These are phyloP conservation scores for Aradophagus sp. DNA, from an alignment of 1,140 invertebrate genomes.

Conservation along the genomic window DNA sequence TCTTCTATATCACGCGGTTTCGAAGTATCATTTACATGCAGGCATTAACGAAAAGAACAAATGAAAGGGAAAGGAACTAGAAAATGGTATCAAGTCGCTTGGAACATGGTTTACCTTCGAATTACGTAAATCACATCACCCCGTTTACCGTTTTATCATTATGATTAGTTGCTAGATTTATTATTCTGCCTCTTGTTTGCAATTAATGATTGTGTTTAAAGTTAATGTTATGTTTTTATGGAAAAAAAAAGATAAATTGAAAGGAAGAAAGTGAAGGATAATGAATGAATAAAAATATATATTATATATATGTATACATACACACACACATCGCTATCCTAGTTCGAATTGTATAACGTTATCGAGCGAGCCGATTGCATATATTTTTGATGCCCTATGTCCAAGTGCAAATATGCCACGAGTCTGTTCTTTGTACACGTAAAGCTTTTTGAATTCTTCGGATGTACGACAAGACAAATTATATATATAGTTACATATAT, in stretches of 20 bases:
- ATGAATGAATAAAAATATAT: slow-evolving; percentile 27
- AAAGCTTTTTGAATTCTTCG: slow-evolving; percentile 53
- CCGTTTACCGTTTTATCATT: slow-evolving; percentile 35
- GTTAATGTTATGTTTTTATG: slow-evolving; percentile 49
- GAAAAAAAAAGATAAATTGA: slow-evolving; percentile 5
- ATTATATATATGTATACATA: slow-evolving; percentile 42
- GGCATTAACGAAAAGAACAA: background rate
- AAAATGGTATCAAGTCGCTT: slow-evolving; percentile 30
- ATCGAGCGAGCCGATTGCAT: slow-evolving; percentile 56
- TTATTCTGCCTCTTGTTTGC: slow-evolving; percentile 39
- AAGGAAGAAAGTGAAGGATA: no score
- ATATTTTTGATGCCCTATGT: slow-evolving; percentile 57
- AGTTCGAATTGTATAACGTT: slow-evolving; percentile 57
- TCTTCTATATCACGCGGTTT: slow-evolving; percentile 53
- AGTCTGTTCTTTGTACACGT: slow-evolving; percentile 47
- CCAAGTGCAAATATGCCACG: slow-evolving; percentile 50
- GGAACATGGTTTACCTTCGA: slow-evolving; percentile 48
- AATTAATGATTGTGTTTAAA: slow-evolving; percentile 46
- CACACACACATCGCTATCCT: slow-evolving; percentile 44
- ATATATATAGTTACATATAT: slow-evolving; percentile 41
- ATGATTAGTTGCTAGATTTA: slow-evolving; percentile 41
- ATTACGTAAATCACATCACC: slow-evolving; percentile 45
- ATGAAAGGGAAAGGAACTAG: no score
- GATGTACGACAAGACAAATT: slow-evolving; percentile 44
- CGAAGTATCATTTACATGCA: slow-evolving; percentile 31